phyloP scores from a whole-genome alignment of 2,797 vertebrate species.

The Discoglossus pictus region DNA sequence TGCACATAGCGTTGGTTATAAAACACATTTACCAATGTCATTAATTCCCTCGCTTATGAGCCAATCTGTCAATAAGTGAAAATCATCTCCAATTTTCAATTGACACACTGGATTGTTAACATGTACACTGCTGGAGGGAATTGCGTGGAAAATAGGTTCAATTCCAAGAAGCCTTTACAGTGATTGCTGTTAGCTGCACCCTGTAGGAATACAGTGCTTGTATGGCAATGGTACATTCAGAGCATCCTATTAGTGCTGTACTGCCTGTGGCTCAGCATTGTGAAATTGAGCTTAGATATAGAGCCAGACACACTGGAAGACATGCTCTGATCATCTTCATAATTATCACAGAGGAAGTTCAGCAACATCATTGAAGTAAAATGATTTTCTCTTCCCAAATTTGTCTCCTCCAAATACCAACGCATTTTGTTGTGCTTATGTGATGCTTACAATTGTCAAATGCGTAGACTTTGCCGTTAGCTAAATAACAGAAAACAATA shows the following conservation, averaged over 20 bases:
- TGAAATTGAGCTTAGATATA: neutral
- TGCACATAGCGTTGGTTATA: no score
- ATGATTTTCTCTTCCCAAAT: neutral
- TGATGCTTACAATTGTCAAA: slow-evolving; percentile 8
- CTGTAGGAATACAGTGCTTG: slow-evolving; percentile 32
- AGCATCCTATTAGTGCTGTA: slow-evolving; percentile 20
- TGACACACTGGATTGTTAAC: neutral
- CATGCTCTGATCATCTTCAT: slow-evolving; percentile 13
- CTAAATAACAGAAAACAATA: neutral
- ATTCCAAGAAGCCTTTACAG: slow-evolving; percentile 18
- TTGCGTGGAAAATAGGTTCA: slow-evolving; percentile 17
- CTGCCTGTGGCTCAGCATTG: slow-evolving; percentile 25
- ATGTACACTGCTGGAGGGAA: slow-evolving; percentile 1
- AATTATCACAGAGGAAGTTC: slow-evolving; percentile 6
- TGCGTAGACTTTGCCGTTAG: neutral
- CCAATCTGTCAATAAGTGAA: neutral
- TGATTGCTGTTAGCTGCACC: slow-evolving; percentile 11
- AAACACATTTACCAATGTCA: neutral
- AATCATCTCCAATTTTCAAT: slow-evolving; percentile 6
- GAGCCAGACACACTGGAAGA: neutral
- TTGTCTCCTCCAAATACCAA: neutral
- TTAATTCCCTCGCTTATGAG: neutral
- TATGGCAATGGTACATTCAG: slow-evolving; percentile 15
- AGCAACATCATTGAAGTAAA: neutral
- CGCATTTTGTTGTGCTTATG: neutral